Percentiles rank a stretch among this genome's conserved stretches.
Evolutionary conservation across 2,888 invertebrate species (phyloP).

Genomic region (Agonopterix heracliana): DNA sequence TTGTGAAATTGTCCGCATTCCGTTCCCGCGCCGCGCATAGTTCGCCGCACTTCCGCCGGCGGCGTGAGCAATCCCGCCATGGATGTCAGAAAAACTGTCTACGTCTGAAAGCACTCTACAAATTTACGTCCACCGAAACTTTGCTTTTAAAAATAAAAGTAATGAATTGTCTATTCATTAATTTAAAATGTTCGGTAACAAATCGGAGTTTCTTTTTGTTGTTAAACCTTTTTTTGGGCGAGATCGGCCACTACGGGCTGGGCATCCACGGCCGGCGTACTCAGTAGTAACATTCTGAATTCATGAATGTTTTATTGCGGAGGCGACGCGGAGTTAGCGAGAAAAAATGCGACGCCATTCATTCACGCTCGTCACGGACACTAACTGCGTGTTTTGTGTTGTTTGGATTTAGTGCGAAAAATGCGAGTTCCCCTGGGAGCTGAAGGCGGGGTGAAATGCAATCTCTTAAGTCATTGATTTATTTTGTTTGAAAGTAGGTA

Average conservation of each 20-base stretch:
- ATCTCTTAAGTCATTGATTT: slow-evolving; percentile 46
- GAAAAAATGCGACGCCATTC: slow-evolving; percentile 65
- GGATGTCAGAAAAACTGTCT: slow-evolving; percentile 43
- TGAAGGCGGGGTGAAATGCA: slow-evolving; percentile 31
- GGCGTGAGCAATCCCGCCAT: slow-evolving; percentile 38
- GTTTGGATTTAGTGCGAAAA: slow-evolving; percentile 63
- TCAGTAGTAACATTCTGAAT: slow-evolving; percentile 59
- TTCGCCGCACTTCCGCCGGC: slow-evolving; percentile 47
- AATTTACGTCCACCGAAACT: slow-evolving; percentile 1
- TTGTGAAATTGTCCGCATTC: slow-evolving; percentile 65
- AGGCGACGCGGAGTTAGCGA: slow-evolving; percentile 57
- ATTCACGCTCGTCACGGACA: slow-evolving; percentile 67
- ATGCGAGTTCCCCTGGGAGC: slow-evolving; percentile 39
- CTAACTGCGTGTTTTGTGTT: slow-evolving; percentile 65
- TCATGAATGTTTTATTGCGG: slow-evolving; percentile 69
- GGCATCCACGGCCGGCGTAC: slow-evolving; percentile 43
- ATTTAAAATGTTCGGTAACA: slow-evolving; percentile 8
- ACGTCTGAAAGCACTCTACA: background rate
- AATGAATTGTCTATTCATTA: slow-evolving; percentile 13
- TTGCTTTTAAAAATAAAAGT: slow-evolving; percentile 5
- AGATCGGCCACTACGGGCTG: slow-evolving; percentile 8
- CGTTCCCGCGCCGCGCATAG: slow-evolving; percentile 48
- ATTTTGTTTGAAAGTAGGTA: slow-evolving; percentile 11
- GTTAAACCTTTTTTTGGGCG: slow-evolving; percentile 9
- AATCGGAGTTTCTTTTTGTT: slow-evolving; percentile 25